Base-by-base conservation (phyloP, 2,113 vertebrate genomes). In the Bufo gargarizans region DNA sequence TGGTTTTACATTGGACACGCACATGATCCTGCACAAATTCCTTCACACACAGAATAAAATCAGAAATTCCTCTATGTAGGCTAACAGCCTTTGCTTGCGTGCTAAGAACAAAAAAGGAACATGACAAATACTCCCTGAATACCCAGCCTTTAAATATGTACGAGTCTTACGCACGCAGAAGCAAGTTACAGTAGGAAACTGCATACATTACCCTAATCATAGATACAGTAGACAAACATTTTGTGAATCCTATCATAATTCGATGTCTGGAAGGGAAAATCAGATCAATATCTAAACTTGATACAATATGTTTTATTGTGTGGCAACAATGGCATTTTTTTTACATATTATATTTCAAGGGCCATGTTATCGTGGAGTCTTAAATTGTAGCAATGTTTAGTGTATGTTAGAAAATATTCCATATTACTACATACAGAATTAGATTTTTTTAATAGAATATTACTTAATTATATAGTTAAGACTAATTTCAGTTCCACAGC, bases 101-200 rank as follows among this genome's bases (percentile, higher is more conserved):
- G 96, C 96, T 96, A 90, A 91, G 91, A 95, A 94, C 94, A 94
- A 94, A 94, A 94, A 93, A 92, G 92, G 93, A 94, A 94, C 96
- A 95, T 90, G 94, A 95, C 93, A 96, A 94, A 96, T 92, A 96
- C 95, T 97, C 96, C 96, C 96, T 95, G 94, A 96, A 94, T 96
- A 93, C 96, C 94, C 92, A 93, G 92, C 90, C 95, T 96, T 96
- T 97, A 97, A 97, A 97, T 96, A 97, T 97, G 96, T 95, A 97
- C 93, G 93, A 97, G 95, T 93, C 90, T 91, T 84, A 92, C 65
- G 93, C 96, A 96, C 94, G 95, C 95, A 97, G 94, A 92, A 95
- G 95, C 93, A 92, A 93, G 91, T 91, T 91, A 88, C 71, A 83
- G 56, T 88, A 94, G 93, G 93, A 93, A 94, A 94, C 94, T 91